phyloP scores from a whole-genome alignment of 2,113 vertebrate genomes.

The Trematocara stigmaticum region DNA sequence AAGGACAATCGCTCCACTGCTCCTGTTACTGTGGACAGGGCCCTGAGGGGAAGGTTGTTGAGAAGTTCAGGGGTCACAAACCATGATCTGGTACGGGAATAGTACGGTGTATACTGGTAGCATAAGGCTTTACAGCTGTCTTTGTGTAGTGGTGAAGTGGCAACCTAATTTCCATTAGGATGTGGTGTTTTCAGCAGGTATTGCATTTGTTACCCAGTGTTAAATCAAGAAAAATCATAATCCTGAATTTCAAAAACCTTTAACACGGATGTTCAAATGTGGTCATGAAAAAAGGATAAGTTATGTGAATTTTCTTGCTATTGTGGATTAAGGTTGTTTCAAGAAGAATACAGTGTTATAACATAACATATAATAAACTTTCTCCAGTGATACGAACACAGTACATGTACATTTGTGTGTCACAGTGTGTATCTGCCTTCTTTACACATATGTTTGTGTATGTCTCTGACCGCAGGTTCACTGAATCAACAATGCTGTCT shows the following conservation, averaged over 20 bases:
- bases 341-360: neutral
- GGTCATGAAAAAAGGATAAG: neutral
- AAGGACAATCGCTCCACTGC: conserved; percentile 56
- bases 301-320: neutral
- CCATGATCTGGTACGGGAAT: neutral
- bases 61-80: conserved; percentile 60
- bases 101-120: neutral
- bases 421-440: conserved; percentile 1
- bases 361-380: neutral
- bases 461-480: conserved; percentile 70
- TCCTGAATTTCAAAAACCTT: neutral
- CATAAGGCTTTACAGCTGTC: neutral
- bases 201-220: neutral
- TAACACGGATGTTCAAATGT: neutral
- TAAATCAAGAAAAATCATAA: neutral
- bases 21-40: conserved; percentile 6
- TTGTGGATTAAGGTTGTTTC: neutral
- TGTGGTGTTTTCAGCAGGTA: neutral
- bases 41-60: conserved; percentile 9
- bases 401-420: neutral
- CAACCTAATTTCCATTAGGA: neutral
- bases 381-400: neutral
- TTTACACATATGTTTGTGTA: conserved; percentile 30
- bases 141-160: neutral
- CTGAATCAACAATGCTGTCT: conserved; percentile 68